Conservation (phyloP, 2,797 vertebrate genomes). For the Chaetophractus vellerosus region DNA sequence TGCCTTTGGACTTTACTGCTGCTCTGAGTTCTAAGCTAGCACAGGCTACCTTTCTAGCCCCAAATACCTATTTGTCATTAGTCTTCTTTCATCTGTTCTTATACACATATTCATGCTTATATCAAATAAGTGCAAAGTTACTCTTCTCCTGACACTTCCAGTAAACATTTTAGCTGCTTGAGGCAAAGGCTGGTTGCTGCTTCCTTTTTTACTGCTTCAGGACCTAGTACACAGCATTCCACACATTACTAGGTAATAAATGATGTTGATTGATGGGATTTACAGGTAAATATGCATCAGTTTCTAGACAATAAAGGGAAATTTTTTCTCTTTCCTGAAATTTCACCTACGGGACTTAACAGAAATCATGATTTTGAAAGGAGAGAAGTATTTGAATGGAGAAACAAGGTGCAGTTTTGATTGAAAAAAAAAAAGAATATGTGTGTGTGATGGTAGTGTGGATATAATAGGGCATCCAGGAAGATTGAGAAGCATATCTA, state of each 20-base stretch:
- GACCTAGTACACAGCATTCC: neutral
- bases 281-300: conserved; percentile 10
- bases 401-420: neutral
- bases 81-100: conserved; percentile 16
- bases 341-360: neutral
- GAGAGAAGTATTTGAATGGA: conserved; percentile 24
- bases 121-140: conserved; percentile 30
- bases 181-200: neutral
- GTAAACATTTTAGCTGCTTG: neutral
- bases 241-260: conserved; percentile 22
- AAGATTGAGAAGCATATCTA: neutral
- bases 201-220: conserved; percentile 14
- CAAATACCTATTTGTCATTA: neutral
- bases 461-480: neutral
- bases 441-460: neutral
- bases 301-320: conserved; percentile 11
- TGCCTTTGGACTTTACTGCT: neutral
- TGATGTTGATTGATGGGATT: conserved; percentile 33
- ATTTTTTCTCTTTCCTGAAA: neutral
- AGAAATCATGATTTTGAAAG: neutral
- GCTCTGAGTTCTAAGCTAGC: neutral
- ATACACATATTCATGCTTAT: conserved; percentile 22
- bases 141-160: conserved; percentile 12
- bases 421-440: neutral
- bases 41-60: neutral